Evolutionary conservation across 2,113 vertebrate species (phyloP).

Genomic region (Tetrao urogallus): DNA sequence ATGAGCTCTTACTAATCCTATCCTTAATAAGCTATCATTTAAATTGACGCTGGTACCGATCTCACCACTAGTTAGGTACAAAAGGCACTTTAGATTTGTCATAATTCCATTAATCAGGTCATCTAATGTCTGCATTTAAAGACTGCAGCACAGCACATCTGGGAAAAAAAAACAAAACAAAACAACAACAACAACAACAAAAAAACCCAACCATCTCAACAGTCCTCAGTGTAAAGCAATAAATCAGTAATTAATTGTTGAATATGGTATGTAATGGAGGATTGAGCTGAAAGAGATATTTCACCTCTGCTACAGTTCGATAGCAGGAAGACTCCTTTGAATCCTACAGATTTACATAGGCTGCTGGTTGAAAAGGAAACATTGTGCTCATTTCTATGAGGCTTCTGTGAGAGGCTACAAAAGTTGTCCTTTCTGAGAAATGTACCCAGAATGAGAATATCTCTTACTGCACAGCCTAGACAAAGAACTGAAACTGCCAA

Average conservation of each 20-base stretch:
- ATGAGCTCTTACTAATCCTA: background rate
- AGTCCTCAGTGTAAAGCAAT: background rate
- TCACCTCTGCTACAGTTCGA: background rate
- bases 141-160: background rate
- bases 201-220: background rate
- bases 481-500: slow-evolving; percentile 77
- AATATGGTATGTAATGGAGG: background rate
- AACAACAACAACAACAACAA: no score
- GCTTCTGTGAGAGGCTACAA: slow-evolving; percentile 56
- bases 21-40: slow-evolving; percentile 28
- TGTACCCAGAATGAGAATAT: slow-evolving; percentile 57
- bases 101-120: slow-evolving; percentile 15
- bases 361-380: slow-evolving; percentile 28
- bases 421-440: slow-evolving; percentile 50
- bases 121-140: background rate
- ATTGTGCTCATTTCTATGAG: slow-evolving; percentile 42
- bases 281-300: background rate
- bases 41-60: background rate
- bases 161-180: background rate
- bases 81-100: background rate
- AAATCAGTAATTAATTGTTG: slow-evolving; percentile 16
- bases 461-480: slow-evolving; percentile 46
- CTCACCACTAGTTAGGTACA: background rate
- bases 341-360: background rate
- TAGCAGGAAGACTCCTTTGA: background rate